These are phyloP conservation scores for Uropsilus gracilis DNA, from an alignment of 2,113 vertebrate species.

Conservation along the genomic window DNA sequence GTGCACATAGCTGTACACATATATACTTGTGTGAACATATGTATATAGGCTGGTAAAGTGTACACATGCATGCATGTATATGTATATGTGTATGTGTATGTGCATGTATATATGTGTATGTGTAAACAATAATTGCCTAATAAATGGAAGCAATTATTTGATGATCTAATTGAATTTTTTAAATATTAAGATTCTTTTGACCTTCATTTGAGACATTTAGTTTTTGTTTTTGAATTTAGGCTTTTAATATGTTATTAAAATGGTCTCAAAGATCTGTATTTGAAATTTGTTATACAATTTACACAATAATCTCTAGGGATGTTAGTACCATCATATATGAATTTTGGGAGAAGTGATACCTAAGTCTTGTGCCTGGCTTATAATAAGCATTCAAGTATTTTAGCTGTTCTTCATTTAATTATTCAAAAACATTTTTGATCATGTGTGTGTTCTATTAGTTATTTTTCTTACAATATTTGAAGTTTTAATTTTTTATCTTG, in stretches of 20 bases:
- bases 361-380: background rate
- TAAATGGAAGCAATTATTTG: background rate
- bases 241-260: background rate
- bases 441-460: background rate
- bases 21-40: too few species aligned
- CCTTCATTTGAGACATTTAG: background rate
- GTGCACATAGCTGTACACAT: too few species aligned
- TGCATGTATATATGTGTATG: too few species aligned
- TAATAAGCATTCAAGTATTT: background rate
- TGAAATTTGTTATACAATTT: background rate
- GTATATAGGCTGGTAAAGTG: too few species aligned
- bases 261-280: background rate
- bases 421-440: background rate
- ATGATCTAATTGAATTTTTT: background rate
- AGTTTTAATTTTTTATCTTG: background rate
- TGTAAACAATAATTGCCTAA: background rate
- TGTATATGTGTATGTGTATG: too few species aligned
- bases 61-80: too few species aligned
- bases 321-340: too few species aligned
- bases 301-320: background rate
- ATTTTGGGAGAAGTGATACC: background rate
- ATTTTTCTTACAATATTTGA: slow-evolving; percentile 33
- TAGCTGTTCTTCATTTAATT: background rate
- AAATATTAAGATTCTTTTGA: background rate
- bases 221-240: background rate